Conservation (phyloP, 2,113 vertebrate genomes). For the Phylloscopus trochiloides region DNA sequence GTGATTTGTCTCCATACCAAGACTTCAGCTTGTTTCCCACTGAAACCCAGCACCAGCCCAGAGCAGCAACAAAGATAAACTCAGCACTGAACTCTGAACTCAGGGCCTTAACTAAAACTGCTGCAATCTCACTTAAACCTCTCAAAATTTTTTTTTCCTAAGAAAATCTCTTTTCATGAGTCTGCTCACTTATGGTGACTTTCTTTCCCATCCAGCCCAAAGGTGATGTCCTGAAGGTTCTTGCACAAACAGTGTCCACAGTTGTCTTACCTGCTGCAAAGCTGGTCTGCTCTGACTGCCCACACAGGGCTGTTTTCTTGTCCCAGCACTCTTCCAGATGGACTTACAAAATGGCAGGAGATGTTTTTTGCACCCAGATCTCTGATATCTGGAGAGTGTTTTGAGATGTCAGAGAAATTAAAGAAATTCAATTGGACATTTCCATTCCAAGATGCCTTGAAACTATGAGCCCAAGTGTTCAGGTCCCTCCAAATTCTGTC, state of each 20-base stretch:
- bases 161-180: background rate
- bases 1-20: background rate
- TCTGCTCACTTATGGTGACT: background rate
- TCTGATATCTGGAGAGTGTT: background rate
- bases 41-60: background rate
- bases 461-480: background rate
- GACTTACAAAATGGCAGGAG: background rate
- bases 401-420: background rate
- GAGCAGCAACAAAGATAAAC: background rate
- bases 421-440: background rate
- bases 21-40: background rate
- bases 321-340: background rate
- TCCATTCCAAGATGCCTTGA: background rate
- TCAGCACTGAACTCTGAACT: background rate
- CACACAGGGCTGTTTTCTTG: background rate
- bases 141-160: background rate
- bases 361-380: rapidly evolving
- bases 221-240: background rate
- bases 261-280: background rate
- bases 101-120: background rate
- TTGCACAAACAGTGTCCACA: background rate
- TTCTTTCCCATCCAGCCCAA: background rate
- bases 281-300: background rate
- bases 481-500: background rate
- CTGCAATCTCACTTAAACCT: background rate